Conservation (phyloP, 2,797 vertebrate species). For the Syngnathus rostellatus region DNA sequence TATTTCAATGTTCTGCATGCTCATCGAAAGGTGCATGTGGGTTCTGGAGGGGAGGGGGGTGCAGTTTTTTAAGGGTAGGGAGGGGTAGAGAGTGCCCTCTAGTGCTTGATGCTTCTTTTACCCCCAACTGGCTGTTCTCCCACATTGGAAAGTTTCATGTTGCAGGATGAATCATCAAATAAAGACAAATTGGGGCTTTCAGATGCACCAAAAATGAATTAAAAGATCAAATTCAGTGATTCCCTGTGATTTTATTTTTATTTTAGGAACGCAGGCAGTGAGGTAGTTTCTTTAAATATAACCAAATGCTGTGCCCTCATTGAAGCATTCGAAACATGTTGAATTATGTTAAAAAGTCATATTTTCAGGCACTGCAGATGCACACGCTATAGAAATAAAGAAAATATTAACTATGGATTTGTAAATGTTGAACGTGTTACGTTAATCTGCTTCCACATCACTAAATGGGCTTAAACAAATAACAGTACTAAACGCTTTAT, state of each 20-base stretch:
- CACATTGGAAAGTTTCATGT: background rate
- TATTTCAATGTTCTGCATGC: constrained; percentile 61
- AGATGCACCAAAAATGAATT: background rate
- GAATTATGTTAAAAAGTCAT: background rate
- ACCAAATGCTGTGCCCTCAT: background rate
- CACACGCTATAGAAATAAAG: background rate
- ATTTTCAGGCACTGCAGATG: background rate
- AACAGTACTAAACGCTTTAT: background rate
- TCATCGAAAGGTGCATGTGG: constrained; percentile 20
- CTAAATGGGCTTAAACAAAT: background rate
- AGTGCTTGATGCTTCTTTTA: constrained; percentile 48
- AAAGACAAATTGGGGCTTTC: background rate
- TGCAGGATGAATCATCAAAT: background rate
- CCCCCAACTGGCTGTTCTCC: constrained; percentile 30
- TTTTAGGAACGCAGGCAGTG: background rate
- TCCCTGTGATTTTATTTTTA: background rate
- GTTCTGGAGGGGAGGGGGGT: constrained; percentile 4
- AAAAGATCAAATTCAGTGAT: background rate
- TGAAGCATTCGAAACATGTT: background rate
- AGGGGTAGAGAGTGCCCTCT: constrained; percentile 65
- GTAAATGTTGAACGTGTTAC: background rate
- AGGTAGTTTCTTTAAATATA: constrained; percentile 3
- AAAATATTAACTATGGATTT: background rate
- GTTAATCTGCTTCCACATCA: background rate
- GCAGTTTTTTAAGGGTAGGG: constrained; percentile 31